Evolutionary conservation across 2,888 invertebrate genomes (phyloP).

Genomic region (Anoplius nigerrimus): DNA sequence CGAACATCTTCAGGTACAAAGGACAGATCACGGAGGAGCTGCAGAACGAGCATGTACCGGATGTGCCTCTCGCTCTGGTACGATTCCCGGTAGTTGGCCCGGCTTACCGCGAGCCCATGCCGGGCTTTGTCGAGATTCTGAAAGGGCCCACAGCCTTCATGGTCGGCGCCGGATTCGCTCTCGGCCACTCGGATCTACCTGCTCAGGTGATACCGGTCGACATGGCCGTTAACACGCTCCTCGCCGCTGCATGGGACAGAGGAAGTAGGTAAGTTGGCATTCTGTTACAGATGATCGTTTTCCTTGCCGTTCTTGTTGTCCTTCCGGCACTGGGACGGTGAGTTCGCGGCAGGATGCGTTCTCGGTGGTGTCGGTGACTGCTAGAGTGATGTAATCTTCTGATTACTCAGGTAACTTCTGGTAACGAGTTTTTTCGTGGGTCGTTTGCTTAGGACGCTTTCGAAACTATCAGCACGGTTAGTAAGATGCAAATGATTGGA

Average conservation of each 20-base stretch:
- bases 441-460: too few relatives aligned
- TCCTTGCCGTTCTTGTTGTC: not conserved
- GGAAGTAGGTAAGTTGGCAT: constrained; percentile 48
- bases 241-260: constrained; percentile 63
- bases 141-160: constrained; percentile 64
- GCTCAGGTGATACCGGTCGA: constrained; percentile 65
- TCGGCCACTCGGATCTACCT: constrained; percentile 51
- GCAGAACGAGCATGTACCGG: constrained; percentile 44
- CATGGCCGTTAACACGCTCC: constrained; percentile 60
- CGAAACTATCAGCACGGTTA: too few relatives aligned
- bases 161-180: constrained; percentile 62
- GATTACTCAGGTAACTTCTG: too few relatives aligned
- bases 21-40: constrained; percentile 38
- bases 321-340: not conserved
- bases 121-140: constrained; percentile 62
- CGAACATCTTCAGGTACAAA: constrained; percentile 51
- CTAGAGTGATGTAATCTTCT: too few relatives aligned
- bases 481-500: too few relatives aligned
- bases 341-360: not conserved
- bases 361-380: too few relatives aligned
- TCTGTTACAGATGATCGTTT: not conserved
- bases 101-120: constrained; percentile 63
- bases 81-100: constrained; percentile 62
- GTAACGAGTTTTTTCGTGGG: too few relatives aligned
- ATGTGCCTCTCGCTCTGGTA: constrained; percentile 57